These are phyloP conservation scores for Erannis defoliaria DNA, from an alignment of 2,888 invertebrate genomes.

Conservation along the genomic window DNA sequence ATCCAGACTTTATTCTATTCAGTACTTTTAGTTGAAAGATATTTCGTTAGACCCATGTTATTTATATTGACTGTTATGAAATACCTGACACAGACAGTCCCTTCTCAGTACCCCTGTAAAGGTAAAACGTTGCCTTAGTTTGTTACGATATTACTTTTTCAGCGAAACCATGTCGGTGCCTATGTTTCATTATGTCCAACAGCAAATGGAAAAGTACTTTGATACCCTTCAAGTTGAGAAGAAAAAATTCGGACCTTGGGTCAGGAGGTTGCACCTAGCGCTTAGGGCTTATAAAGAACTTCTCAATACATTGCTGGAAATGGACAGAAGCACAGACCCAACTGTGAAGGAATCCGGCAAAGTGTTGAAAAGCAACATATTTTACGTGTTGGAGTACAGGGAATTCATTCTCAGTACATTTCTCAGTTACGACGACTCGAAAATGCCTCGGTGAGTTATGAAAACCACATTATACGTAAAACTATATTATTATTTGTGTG, in stretches of 20 bases:
- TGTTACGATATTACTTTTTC: slow-evolving; percentile 56
- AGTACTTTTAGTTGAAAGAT: slow-evolving; percentile 14
- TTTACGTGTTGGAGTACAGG: slow-evolving; percentile 97
- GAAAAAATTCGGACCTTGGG: slow-evolving; percentile 93
- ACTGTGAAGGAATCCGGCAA: slow-evolving; percentile 92
- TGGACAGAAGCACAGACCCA: slow-evolving; percentile 92
- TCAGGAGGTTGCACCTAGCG: slow-evolving; percentile 94
- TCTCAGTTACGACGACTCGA: slow-evolving; percentile 93
- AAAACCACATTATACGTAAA: neutral
- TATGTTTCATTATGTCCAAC: slow-evolving; percentile 97
- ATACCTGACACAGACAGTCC: slow-evolving; percentile 34
- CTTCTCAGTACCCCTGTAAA: slow-evolving; percentile 9
- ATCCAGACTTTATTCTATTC: slow-evolving; percentile 11
- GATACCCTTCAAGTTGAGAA: slow-evolving; percentile 95
- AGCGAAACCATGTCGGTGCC: slow-evolving; percentile 97
- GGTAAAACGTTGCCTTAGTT: slow-evolving; percentile 10
- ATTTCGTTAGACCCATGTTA: slow-evolving; percentile 34
- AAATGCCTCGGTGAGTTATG: slow-evolving; percentile 92
- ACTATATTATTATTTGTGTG: neutral
- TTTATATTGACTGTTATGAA: slow-evolving; percentile 35
- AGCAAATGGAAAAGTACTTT: slow-evolving; percentile 94
- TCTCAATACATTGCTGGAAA: slow-evolving; percentile 92
- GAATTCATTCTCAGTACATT: slow-evolving; percentile 94
- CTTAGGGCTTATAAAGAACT: slow-evolving; percentile 94
- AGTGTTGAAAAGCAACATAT: slow-evolving; percentile 95